Base-by-base conservation (phyloP, 2,113 vertebrate species). In the Corythornis vintsioides region DNA sequence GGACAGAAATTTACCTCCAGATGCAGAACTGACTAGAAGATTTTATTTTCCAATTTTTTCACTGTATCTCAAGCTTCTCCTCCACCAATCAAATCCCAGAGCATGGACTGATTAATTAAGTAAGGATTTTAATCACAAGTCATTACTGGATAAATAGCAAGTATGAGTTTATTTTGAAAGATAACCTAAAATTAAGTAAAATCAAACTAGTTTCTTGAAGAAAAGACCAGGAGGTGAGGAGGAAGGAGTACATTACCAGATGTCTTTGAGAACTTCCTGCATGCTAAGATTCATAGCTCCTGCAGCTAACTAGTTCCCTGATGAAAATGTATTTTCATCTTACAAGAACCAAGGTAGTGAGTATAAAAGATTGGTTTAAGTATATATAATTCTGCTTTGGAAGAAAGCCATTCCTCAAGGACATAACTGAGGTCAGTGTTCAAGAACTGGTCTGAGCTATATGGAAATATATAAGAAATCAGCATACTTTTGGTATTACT, bases 201-300 rank as follows among this genome's bases (percentile, higher is more conserved):
- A 6, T 6, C 6, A 64, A 60, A 3, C 13, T 5, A 31, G 1
- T 52, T 86, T 64, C 53, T 60, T 18, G 12, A 24, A 50, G 29
- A 80, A 83, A 87, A 56, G 8, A 55, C 9, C 0, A 0, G 5
- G 6, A 2, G 0, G 2, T 25, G 33, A 64, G 7, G 17, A 13
- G 24, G 43, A 73, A 76, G 40, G 11, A 53, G 11, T 14, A 13
- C 9, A 17, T 65, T 35, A 55, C 20, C 16, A 52, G 2, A 3
- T 40, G 33, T 55, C 5, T 40, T 57, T 35, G 12, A 89, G 42
- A 86, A 67, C 28, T 24, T 84, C 10, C 15, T 82, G 12, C 10
- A 12, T 14, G 11, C 15, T 45, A 69, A 33, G 10, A 50, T 57
- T 59, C 7, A 5, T 15, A 72, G 42, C 13, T 66, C 42, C 10